Percentiles rank a stretch among this genome's conserved stretches.
Evolutionary conservation across 1,140 invertebrate genomes (phyloP).

Genomic region (Drepana arcuata): DNA sequence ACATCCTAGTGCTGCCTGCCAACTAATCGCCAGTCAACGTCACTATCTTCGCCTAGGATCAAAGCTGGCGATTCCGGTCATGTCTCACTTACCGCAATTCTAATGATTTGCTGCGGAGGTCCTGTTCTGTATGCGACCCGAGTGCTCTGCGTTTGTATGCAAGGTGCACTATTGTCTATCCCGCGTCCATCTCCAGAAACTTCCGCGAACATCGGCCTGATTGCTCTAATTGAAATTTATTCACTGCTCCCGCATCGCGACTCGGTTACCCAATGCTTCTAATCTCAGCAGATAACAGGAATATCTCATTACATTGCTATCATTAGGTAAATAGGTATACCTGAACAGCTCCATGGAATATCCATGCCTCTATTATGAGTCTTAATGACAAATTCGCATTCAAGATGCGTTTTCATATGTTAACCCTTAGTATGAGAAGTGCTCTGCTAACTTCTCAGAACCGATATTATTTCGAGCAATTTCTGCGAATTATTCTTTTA

Average conservation of each 20-base stretch:
- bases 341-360: too few relatives aligned
- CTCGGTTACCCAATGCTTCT: conserved; percentile 40
- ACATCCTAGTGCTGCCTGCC: conserved; percentile 24
- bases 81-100: conserved; percentile 61
- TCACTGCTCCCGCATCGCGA: conserved; percentile 33
- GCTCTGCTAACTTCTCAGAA: too few relatives aligned
- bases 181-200: conserved; percentile 46
- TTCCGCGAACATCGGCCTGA: conserved; percentile 49
- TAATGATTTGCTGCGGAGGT: conserved; percentile 62
- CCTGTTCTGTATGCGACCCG: conserved; percentile 55
- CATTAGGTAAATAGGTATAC: too few relatives aligned
- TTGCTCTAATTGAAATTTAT: conserved; percentile 67
- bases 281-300: too few relatives aligned
- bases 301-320: too few relatives aligned
- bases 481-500: too few relatives aligned
- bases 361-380: too few relatives aligned
- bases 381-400: too few relatives aligned
- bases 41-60: conserved; percentile 42
- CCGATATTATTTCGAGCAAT: too few relatives aligned
- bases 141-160: conserved; percentile 45
- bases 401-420: too few relatives aligned
- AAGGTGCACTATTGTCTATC: conserved; percentile 42
- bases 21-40: conserved; percentile 42
- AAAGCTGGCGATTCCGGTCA: conserved; percentile 46
- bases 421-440: too few relatives aligned